Evolutionary conservation across 92 coral and sea anemone species (phyloP).

Genomic region (Blastomussa wellsi): DNA sequence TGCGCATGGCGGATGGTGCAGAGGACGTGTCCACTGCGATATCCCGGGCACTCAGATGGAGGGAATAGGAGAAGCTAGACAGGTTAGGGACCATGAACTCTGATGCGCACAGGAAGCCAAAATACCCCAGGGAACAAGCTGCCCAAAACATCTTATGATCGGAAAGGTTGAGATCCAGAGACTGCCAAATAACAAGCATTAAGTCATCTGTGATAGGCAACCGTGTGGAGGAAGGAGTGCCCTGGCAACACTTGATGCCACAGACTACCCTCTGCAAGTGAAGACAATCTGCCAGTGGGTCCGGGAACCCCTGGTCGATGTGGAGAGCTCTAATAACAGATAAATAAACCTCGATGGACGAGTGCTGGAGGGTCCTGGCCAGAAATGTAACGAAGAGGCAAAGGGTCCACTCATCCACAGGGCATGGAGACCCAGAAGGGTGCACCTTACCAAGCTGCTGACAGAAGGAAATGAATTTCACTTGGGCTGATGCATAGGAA

Average conservation of each 20-base stretch:
- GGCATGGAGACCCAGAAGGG: conserved; percentile 5
- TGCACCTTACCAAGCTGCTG: conserved; percentile 16
- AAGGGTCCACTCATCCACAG: conserved; percentile 38
- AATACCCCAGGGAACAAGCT: conserved; percentile 14
- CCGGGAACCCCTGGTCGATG: no score
- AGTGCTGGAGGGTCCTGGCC: neutral
- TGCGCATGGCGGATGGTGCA: no score
- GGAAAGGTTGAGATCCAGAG: no score
- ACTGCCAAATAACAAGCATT: no score
- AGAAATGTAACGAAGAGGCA: conserved; percentile 9
- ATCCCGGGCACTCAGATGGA: no score
- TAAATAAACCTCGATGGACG: conserved; percentile 27
- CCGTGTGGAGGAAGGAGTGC: neutral
- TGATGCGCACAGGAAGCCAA: neutral
- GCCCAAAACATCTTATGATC: no score
- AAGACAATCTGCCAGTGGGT: no score
- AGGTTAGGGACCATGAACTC: conserved; percentile 32
- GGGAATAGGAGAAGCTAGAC: no score
- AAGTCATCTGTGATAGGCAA: conserved; percentile 10
- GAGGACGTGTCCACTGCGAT: no score
- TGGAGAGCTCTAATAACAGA: neutral
- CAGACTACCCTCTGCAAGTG: no score
- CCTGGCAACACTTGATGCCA: conserved; percentile 13
- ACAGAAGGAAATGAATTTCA: conserved; percentile 29
- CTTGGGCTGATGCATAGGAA: conserved; percentile 26